Base-by-base conservation (phyloP, 1,140 invertebrate species). In the Tetragonula clypearis region DNA sequence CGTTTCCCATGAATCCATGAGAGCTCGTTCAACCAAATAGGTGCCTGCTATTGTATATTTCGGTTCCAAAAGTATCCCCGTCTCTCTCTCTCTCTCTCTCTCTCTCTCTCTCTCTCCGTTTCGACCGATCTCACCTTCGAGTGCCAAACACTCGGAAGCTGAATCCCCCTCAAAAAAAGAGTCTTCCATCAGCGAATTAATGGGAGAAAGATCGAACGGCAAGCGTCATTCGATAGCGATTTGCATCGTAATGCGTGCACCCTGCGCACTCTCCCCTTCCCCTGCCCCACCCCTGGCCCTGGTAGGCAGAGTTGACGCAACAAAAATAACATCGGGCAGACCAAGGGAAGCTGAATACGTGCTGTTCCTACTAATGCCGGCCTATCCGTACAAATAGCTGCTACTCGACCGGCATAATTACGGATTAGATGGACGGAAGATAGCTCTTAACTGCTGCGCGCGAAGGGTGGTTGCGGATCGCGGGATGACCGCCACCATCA, bases 381-480 rank as follows among this genome's bases (percentile, higher is more conserved):
- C 6, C 82, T 84, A 72, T 79, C 77, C 77, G 65, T 79, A 84
- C 82, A 84, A 84, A 84, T 84, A 79, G 69, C 82, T 56, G 68
- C 65, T 78, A 79, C 79, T 89, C 89, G 84, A 71, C 53, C 85
- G 79, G 85, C 79, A 91, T 92, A 92, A 92, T 92, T 92, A 90
- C 86, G 91, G 91, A 91, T 92, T 90, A 92, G 91, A 89, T 92
- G 90, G 90, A 92, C 91, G 90, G 78, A 82, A 88, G 82, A 84
- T 87, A 89, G 86, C 90, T 81, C 79, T 85, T 75, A 69, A 86
- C 86, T 35, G 87, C 66, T 30, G 35, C 14, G 79, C 65, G 79
- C 69, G 79, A 88, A 90, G 91, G 89, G 91, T 88, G 87, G 79
- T 80, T 83, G 58, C 72, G 79, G 88, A 91, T 87, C 86, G 72